Percentiles rank a stretch among this genome's conserved stretches.
These are phyloP conservation scores for Rhineura floridana DNA, from an alignment of 2,113 vertebrate species.

Conservation along the genomic window DNA sequence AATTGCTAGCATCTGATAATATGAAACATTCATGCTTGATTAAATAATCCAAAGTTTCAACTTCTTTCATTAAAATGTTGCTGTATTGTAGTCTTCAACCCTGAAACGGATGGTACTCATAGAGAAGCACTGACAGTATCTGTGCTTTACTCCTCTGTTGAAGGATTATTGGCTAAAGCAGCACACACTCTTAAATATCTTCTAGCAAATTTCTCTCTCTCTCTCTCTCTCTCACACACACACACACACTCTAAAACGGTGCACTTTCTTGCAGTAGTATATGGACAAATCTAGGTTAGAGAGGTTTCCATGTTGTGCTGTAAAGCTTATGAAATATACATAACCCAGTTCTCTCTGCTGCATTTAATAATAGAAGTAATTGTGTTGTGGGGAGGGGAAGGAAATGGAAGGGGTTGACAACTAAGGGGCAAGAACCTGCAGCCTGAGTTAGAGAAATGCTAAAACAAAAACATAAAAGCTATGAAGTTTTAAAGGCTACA, in stretches of 20 bases:
- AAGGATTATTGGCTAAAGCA: constrained; percentile 26
- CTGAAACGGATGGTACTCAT: neutral
- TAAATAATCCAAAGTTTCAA: neutral
- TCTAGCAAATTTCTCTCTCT: neutral
- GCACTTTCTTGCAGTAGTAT: constrained; percentile 4
- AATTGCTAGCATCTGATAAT: neutral
- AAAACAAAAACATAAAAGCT: neutral
- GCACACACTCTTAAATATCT: neutral
- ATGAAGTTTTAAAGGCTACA: constrained; percentile 1
- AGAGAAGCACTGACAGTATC: neutral
- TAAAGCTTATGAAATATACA: neutral
- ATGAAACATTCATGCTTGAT: neutral
- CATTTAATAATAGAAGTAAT: constrained; percentile 2
- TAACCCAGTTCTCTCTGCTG: neutral
- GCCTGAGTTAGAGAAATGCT: neutral
- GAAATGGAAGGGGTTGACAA: neutral
- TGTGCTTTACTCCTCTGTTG: neutral
- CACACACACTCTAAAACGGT: neutral
- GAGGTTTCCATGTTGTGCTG: neutral
- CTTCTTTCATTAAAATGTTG: constrained; percentile 13
- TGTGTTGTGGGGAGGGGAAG: neutral
- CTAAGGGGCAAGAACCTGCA: neutral
- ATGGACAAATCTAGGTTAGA: neutral
- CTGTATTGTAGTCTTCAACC: neutral
- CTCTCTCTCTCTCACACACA: neutral